These are phyloP conservation scores for Pseudochaenichthys georgianus DNA, from an alignment of 2,797 vertebrate genomes.

Conservation along the genomic window DNA sequence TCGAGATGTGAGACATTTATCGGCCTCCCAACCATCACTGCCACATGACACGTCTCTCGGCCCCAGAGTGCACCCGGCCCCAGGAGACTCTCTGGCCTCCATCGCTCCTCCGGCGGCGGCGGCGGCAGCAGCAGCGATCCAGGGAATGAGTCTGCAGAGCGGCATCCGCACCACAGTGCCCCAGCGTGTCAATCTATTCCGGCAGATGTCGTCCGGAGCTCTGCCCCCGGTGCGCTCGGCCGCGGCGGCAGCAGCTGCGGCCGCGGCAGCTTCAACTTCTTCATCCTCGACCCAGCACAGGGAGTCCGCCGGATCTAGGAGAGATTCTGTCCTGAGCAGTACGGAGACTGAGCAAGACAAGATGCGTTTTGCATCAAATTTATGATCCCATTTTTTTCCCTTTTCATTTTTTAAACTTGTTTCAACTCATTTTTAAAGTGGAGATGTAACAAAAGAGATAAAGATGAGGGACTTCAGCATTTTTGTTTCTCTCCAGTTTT, in stretches of 20 bases:
- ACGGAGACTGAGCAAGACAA: conserved; percentile 97
- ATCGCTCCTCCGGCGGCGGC: conserved; percentile 86
- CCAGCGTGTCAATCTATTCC: conserved; percentile 93
- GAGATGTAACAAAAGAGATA: conserved; percentile 84
- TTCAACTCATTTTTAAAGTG: conserved; percentile 85
- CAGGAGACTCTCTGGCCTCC: conserved; percentile 94
- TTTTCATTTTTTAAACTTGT: conserved; percentile 75
- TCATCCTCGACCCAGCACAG: conserved; percentile 85
- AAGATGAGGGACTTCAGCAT: conserved; percentile 80
- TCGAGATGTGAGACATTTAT: conserved; percentile 94
- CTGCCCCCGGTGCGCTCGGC: conserved; percentile 89
- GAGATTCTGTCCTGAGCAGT: conserved; percentile 93
- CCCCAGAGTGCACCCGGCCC: conserved; percentile 90
- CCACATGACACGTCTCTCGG: conserved; percentile 93
- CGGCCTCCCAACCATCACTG: conserved; percentile 97
- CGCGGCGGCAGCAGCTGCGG: conserved; percentile 77
- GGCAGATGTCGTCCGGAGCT: conserved; percentile 98
- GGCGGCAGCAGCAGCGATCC: conserved; percentile 72
- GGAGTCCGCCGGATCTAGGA: conserved; percentile 89
- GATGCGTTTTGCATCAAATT: conserved; percentile 97
- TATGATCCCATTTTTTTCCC: conserved; percentile 90
- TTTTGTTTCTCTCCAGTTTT: conserved; percentile 83
- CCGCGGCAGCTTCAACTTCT: conserved; percentile 72
- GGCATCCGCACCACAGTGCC: conserved; percentile 89
- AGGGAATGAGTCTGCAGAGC: conserved; percentile 86